These are phyloP conservation scores for Euclidia mi DNA, from an alignment of 2,888 invertebrate genomes.

Conservation along the genomic window DNA sequence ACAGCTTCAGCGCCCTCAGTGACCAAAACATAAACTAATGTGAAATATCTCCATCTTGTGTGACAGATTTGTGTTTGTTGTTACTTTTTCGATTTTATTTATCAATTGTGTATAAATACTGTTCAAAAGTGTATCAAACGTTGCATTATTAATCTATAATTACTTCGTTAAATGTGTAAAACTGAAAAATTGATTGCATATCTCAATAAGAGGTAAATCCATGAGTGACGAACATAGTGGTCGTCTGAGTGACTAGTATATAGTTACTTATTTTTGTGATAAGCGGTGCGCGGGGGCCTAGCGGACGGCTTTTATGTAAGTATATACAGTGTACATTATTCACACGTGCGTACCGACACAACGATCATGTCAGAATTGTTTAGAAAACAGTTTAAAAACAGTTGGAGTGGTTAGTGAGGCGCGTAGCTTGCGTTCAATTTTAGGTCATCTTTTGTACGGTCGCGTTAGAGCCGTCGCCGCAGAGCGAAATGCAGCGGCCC, in stretches of 20 bases:
- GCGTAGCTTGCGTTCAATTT: constrained; percentile 85
- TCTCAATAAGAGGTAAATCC: constrained; percentile 72
- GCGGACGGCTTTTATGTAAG: constrained; percentile 86
- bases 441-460: constrained; percentile 89
- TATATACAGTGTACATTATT: constrained; percentile 73
- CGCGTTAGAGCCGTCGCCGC: constrained; percentile 83
- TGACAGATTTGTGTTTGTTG: constrained; percentile 91
- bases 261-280: constrained; percentile 90
- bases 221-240: constrained; percentile 84
- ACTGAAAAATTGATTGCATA: constrained; percentile 57
- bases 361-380: constrained; percentile 78
- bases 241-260: constrained; percentile 87
- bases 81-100: constrained; percentile 82
- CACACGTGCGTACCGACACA: constrained; percentile 67
- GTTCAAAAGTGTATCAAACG: constrained; percentile 69
- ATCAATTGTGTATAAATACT: constrained; percentile 75
- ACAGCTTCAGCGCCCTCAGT: constrained; percentile 87
- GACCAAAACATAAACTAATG: constrained; percentile 85
- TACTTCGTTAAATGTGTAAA: constrained; percentile 59
- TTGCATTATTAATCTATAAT: constrained; percentile 58
- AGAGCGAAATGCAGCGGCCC: constrained; percentile 87
- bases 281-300: constrained; percentile 88
- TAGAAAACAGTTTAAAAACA: constrained; percentile 81
- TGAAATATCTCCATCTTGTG: constrained; percentile 92
- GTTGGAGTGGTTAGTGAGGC: constrained; percentile 69